phyloP scores from a whole-genome alignment of 2,113 vertebrate species.

The Cariama cristata region DNA sequence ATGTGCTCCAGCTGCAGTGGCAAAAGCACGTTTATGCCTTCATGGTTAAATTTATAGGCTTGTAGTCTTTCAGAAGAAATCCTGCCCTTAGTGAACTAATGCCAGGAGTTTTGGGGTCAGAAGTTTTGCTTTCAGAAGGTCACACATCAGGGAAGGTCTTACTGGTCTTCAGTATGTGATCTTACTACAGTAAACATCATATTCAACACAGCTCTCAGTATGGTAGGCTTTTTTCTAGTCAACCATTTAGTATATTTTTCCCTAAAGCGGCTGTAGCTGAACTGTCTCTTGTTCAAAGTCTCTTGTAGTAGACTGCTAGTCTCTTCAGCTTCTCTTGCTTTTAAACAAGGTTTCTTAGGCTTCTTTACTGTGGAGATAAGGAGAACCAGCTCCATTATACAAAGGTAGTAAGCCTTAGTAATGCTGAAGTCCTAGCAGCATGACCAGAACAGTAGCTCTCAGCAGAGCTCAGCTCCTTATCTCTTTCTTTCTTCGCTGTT shows the following conservation, averaged over 20 bases:
- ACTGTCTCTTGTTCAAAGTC: background rate
- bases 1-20: slow-evolving; percentile 51
- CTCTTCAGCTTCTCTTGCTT: background rate
- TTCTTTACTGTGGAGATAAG: background rate
- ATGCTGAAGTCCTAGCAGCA: background rate
- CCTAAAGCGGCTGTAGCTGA: background rate
- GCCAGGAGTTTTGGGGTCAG: background rate
- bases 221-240: background rate
- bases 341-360: background rate
- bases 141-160: background rate
- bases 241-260: background rate
- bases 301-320: background rate
- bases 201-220: background rate
- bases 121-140: background rate
- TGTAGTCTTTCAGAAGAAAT: background rate
- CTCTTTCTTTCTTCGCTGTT: background rate
- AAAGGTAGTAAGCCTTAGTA: too few relatives aligned
- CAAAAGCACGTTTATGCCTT: background rate
- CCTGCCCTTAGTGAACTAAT: background rate
- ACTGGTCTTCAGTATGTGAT: background rate
- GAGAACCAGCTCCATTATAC: background rate
- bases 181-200: background rate
- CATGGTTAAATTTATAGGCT: background rate
- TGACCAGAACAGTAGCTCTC: background rate
- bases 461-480: background rate